These are phyloP conservation scores for Myiagra hebetior DNA, from an alignment of 2,113 vertebrate species.

Conservation along the genomic window DNA sequence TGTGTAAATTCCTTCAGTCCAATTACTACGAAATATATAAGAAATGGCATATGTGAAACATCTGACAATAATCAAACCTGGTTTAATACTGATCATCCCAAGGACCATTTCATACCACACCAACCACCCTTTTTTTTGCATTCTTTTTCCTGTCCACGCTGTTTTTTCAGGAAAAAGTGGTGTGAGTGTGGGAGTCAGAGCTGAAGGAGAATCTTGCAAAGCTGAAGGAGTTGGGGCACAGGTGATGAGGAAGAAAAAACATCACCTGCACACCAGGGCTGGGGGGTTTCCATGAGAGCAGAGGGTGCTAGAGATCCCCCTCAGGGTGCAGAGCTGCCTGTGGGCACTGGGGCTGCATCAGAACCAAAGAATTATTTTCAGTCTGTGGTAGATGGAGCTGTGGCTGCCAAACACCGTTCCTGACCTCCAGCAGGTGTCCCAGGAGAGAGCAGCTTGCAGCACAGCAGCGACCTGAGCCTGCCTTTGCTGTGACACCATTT, in stretches of 20 bases:
- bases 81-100: not conserved
- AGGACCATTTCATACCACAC: not conserved
- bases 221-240: not conserved
- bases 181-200: not conserved
- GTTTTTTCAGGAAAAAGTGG: not conserved
- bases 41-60: not conserved
- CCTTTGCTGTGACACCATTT: not conserved
- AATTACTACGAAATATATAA: not conserved
- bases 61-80: not conserved
- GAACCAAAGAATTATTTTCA: not conserved
- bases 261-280: not conserved
- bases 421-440: slow-evolving; percentile 7
- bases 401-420: not conserved
- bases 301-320: not conserved
- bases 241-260: not conserved
- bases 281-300: not conserved
- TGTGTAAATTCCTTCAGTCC: not conserved
- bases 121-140: not conserved
- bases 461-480: not conserved
- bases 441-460: not conserved
- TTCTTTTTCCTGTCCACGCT: not conserved
- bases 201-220: not conserved
- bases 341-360: fast-evolving
- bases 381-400: not conserved
- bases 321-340: not conserved